Conservation (phyloP, 2,888 invertebrate species). For the Apodemia zela region DNA sequence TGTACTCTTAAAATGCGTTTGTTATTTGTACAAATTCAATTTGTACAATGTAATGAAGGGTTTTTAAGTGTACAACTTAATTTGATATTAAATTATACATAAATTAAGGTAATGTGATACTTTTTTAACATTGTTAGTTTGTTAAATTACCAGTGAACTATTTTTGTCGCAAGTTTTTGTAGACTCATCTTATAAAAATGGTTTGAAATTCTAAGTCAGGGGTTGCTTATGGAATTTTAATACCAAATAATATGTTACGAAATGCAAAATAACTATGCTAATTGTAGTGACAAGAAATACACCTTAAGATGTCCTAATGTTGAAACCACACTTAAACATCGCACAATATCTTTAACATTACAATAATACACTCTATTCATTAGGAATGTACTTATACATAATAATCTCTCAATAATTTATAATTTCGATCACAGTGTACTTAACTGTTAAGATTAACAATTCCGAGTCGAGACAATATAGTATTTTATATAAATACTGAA, state of each 20-base stretch:
- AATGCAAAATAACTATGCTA: constrained; percentile 58
- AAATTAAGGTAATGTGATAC: no score
- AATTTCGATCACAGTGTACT: constrained; percentile 80
- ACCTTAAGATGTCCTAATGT: constrained; percentile 20
- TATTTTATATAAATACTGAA: constrained; percentile 75
- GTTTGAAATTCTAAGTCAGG: no score
- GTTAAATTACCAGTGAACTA: no score
- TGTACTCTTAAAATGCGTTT: constrained; percentile 9
- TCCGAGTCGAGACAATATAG: constrained; percentile 65
- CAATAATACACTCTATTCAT: constrained; percentile 69
- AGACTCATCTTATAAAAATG: no score
- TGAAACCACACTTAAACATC: constrained; percentile 37
- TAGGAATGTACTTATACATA: constrained; percentile 78
- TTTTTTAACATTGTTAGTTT: no score
- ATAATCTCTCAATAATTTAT: constrained; percentile 80
- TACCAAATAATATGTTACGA: constrained; percentile 35
- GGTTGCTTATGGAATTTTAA: no score
- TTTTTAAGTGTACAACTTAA: no score
- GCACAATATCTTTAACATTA: constrained; percentile 69
- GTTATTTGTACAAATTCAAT: no score
- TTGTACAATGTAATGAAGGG: no score
- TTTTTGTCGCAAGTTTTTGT: no score
- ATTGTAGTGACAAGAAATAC: constrained; percentile 43
- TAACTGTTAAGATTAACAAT: constrained; percentile 78
- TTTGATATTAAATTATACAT: no score